phyloP scores from a whole-genome alignment of 2,113 vertebrate genomes.

The Scomber scombrus region DNA sequence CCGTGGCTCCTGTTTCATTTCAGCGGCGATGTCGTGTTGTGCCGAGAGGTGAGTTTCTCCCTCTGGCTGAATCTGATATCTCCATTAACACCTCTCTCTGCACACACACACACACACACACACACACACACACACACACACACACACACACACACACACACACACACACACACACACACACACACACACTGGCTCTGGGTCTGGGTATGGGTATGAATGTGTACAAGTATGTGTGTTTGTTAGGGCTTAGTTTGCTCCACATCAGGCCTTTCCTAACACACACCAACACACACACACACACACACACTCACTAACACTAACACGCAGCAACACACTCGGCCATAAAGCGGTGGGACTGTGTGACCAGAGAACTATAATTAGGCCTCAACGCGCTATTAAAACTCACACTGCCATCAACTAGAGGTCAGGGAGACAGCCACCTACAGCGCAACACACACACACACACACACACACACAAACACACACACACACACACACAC shows the following conservation, averaged over 20 bases:
- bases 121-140: constrained; percentile 46
- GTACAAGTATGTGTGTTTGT: constrained; percentile 57
- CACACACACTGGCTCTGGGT: constrained; percentile 33
- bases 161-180: constrained; percentile 22
- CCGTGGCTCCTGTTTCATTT: constrained; percentile 64
- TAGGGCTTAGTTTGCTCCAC: neutral
- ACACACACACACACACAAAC: constrained; percentile 30
- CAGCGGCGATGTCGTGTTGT: constrained; percentile 44
- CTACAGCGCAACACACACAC: constrained; percentile 62
- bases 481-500: constrained; percentile 39
- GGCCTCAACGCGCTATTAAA: constrained; percentile 83
- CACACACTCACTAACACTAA: constrained; percentile 25
- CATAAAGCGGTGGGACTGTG: constrained; percentile 72
- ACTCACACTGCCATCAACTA: constrained; percentile 76
- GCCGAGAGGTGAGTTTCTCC: constrained; percentile 57
- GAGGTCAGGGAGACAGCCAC: constrained; percentile 81
- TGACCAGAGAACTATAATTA: constrained; percentile 83
- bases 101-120: constrained; percentile 46
- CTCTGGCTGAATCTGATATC: constrained; percentile 77
- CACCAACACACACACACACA: constrained; percentile 44
- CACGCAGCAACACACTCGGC: constrained; percentile 49
- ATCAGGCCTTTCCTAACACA: constrained; percentile 19
- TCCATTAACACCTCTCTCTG: constrained; percentile 77
- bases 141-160: constrained; percentile 25
- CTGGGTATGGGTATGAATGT: constrained; percentile 40